Evolutionary conservation across 2,888 invertebrate genomes (phyloP), one percentile per base, ranked within the genome.

Genomic region (Lagria hirta): DNA sequence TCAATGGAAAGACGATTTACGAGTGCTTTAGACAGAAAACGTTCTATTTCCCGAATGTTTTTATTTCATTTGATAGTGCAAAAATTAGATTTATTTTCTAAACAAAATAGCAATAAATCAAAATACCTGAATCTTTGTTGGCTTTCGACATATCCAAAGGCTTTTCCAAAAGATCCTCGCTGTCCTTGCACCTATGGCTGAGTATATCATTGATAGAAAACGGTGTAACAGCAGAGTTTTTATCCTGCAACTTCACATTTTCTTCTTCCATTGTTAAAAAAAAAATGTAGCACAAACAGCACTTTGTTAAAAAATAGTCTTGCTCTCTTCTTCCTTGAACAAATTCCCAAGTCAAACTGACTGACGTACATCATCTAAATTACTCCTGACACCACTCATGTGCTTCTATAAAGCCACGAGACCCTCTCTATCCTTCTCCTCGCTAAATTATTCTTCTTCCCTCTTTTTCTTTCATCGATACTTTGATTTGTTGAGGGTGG

Each of bases 121-220:
- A 27, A 48, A 52, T 49, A 65, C 65, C 68, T 50, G 58, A 54
- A 29, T 40, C 43, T 22, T 51, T 54, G 27, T 54, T 57, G 18
- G 58, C 50, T 52, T 66, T 79, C 61, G 66, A 75, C 72, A 72
- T 72, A 57, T 72, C 72, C 56, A 72, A 55, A 10, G 72, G 71
- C 12, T 61, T 60, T 34, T 71, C 72, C 35, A 70, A 67, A 34
- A 55, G 68, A 67, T 56, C 62, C 32, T 71, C 56, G 69, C 74
- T 65, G 71, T 54, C 55, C 8, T 53, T 75, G 49, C 68, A 65
- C 45, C 74, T 75, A 34, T 58, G 64, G 22, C 73, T 75, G 61
- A 85, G 69, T 65, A 85, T 85, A 60, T 85, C 84, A 57, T 84
- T 84, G 38, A 85, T 85, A 5, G 84, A 84, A 69, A 85, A 85